phyloP scores from a whole-genome alignment of 2,797 vertebrate species.

The Falco columbarius region DNA sequence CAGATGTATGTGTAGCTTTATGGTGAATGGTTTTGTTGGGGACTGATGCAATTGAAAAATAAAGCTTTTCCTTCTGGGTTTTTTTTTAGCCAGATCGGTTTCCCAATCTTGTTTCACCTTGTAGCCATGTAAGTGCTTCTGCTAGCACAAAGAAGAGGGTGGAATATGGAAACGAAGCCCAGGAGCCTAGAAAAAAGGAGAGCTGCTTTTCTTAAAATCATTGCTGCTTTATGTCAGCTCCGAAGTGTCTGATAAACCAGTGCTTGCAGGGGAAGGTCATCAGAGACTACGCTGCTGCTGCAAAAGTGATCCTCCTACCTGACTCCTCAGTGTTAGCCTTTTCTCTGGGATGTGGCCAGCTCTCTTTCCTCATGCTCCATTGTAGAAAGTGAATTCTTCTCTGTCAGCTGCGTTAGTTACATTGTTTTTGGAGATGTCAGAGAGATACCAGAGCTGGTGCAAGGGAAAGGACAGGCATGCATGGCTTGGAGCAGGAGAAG shows the following conservation, averaged over 20 bases:
- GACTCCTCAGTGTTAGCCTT: neutral
- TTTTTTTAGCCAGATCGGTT: neutral
- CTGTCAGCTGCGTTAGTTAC: neutral
- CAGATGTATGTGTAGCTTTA: neutral
- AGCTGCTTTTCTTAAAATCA: neutral
- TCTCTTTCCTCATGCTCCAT: neutral
- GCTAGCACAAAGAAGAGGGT: neutral
- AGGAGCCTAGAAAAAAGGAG: neutral
- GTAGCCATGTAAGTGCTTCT: neutral
- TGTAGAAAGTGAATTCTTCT: neutral
- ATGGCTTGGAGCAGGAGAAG: neutral
- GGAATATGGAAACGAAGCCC: neutral
- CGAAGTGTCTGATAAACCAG: neutral
- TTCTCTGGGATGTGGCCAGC: neutral
- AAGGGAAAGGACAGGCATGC: rapidly evolving
- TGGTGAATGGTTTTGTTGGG: neutral
- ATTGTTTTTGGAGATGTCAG: neutral
- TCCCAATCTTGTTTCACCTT: neutral
- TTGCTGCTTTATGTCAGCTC: neutral
- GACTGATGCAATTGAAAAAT: neutral
- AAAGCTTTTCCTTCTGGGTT: neutral
- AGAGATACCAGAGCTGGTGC: neutral
- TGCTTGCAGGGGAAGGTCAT: neutral
- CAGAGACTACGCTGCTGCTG: neutral
- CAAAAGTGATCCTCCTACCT: neutral